These are phyloP conservation scores for Clupea harengus DNA, from an alignment of 2,113 vertebrate genomes.

Conservation along the genomic window DNA sequence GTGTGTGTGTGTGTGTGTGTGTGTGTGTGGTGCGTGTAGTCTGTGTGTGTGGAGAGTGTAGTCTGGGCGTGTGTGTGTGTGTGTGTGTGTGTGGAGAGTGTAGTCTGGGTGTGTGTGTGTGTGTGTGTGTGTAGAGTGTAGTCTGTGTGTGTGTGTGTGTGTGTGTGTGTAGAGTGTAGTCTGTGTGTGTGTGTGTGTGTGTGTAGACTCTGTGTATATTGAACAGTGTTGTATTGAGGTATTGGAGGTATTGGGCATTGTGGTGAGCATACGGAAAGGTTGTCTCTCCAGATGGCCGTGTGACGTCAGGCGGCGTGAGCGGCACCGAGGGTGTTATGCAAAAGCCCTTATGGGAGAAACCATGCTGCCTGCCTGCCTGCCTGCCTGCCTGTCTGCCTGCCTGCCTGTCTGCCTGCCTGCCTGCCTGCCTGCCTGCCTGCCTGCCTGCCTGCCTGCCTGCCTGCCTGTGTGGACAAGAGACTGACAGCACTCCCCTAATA, in stretches of 20 bases:
- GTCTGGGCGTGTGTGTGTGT: neutral
- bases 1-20: neutral
- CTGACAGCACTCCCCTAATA: neutral
- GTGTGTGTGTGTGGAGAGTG: neutral
- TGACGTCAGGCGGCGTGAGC: conserved; percentile 31
- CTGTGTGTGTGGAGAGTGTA: too few relatives aligned
- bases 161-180: too few relatives aligned
- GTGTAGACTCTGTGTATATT: too few relatives aligned
- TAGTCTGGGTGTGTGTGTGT: too few relatives aligned
- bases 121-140: too few relatives aligned
- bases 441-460: neutral
- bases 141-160: too few relatives aligned
- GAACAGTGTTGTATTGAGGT: too few relatives aligned
- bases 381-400: neutral
- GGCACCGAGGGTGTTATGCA: neutral
- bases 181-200: too few relatives aligned
- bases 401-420: neutral
- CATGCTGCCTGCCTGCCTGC: neutral
- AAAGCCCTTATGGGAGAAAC: conserved; percentile 6
- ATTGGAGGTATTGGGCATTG: conserved; percentile 25
- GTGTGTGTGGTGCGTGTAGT: neutral
- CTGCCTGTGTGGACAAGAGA: neutral
- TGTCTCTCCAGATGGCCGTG: conserved; percentile 38
- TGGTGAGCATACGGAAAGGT: conserved; percentile 31
- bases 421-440: neutral